Evolutionary conservation across 2,113 vertebrate genomes (phyloP), one percentile per base, ranked within the genome.

Genomic region (Phalacrocorax aristotelis): DNA sequence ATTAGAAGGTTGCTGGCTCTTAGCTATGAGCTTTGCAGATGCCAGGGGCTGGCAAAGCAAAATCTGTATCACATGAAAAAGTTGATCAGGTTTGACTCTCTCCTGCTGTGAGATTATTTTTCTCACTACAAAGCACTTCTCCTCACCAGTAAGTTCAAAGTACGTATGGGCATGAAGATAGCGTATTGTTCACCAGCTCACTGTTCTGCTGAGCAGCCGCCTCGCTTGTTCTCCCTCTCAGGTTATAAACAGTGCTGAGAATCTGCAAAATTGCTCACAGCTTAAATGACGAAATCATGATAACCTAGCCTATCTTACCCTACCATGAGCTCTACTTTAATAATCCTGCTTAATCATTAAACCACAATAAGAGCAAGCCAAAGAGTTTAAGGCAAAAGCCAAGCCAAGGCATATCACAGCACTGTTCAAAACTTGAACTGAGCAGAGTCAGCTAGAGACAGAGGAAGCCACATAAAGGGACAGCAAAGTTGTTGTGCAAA

Each of bases 41-140:
- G 78, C 93, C 91, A 89, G 89, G 75, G 93, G 75, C 84, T 95
- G 93, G 93, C 96, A 94, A 93, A 96, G 95, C 94, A 96, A 93
- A 97, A 97, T 95, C 91, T 96, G 90, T 95, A 93, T 87, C 94
- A 91, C 92, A 92, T 94, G 89, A 90, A 95, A 97, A 97, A 96
- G 96, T 96, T 97, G 95, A 94, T 96, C 96, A 75, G 78, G 93
- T 93, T 87, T 85, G 94, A 74, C 94, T 97, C 71, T 91, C 82
- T 78, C 95, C 89, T 93, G 87, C 94, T 9, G 23, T 91, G 94
- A 95, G 95, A 97, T 97, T 96, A 96, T 94, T 95, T 96, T 97
- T 93, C 93, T 95, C 82, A 95, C 97, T 96, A 97, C 93, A 96
- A 95, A 96, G 95, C 94, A 70, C 75, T 97, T 97, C 89, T 96